Evolutionary conservation across 2,113 vertebrate species (phyloP), one percentile per base, ranked within the genome.

Genomic region (Hippocampus barbouri): DNA sequence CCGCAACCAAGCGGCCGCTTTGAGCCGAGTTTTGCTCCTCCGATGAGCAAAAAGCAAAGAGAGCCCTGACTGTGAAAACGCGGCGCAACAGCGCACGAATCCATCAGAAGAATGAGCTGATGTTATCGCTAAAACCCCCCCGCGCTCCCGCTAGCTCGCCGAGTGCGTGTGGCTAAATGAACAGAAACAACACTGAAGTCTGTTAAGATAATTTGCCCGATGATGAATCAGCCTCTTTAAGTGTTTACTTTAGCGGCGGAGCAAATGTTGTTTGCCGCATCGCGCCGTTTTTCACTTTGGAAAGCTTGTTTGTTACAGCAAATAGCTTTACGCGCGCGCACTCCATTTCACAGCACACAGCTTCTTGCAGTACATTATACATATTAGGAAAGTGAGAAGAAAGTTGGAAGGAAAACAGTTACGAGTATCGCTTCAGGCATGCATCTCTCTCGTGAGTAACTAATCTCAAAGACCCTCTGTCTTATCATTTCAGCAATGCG

Each of bases 71-170:
- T 59, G 27, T 59, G 5, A 41, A 64, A 41, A 41, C 34, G 40
- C 34, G 5, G 12, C 27, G 25, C 38, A 43, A 43, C 63, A 11
- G 4, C 59, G 1, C 27, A 20, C 15, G 34, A 61, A 61, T 61
- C 59, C 59, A 18, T 61, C 20, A 65, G 63, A 65, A 12, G 20
- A 65, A 65, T 65, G 63, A 65, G 63, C 40, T 43, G 63, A n/a
- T 45, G 63, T 45, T 65, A 65, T 65, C 40, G 62, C 34, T 15
- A 60, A 60, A 59, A 27, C 34, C 10, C 38, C 34, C 3, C 43
- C 12, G 43, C 11, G 30, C 9, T 21, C 34, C 8, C 10, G 38
- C 63, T 5, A 45, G 20, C 18, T 45, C 41, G 38, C 63, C 38
- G 38, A 9, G n/a, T 41, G 38, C n/a, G 63, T 12, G 62, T 5